A percentile compares a stretch with the other conserved stretches of the same genome.
Conservation (phyloP, 2,113 vertebrate genomes). For the Martes martes region DNA sequence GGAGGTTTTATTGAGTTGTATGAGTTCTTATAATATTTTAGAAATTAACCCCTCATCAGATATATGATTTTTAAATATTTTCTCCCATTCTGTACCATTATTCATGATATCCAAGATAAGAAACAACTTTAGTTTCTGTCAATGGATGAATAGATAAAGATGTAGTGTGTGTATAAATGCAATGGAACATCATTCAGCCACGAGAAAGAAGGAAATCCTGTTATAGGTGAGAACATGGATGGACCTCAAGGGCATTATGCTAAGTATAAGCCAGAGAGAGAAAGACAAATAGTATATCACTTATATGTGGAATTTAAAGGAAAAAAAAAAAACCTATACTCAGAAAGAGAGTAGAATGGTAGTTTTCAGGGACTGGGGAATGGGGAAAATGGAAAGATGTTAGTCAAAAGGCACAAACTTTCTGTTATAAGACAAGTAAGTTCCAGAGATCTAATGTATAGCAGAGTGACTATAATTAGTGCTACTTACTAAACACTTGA, state of each 20-base stretch:
- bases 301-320: background rate
- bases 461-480: background rate
- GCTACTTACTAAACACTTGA: background rate
- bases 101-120: background rate
- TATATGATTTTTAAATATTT: background rate
- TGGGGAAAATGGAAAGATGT: background rate
- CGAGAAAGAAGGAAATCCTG: background rate
- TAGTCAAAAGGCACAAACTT: background rate
- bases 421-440: background rate
- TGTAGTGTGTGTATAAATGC: background rate
- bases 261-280: background rate
- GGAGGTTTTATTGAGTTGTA: background rate
- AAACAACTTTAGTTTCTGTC: background rate
- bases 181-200: background rate
- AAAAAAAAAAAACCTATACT: background rate
- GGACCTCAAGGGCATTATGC: background rate
- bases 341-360: background rate
- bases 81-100: background rate
- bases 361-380: background rate
- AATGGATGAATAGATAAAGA: background rate
- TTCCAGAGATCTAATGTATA: background rate
- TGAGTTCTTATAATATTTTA: background rate
- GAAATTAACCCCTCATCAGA: background rate
- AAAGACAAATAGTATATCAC: background rate
- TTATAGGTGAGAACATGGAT: background rate